Conservation (phyloP, 2,113 vertebrate species). For the Syngnathus floridae region DNA sequence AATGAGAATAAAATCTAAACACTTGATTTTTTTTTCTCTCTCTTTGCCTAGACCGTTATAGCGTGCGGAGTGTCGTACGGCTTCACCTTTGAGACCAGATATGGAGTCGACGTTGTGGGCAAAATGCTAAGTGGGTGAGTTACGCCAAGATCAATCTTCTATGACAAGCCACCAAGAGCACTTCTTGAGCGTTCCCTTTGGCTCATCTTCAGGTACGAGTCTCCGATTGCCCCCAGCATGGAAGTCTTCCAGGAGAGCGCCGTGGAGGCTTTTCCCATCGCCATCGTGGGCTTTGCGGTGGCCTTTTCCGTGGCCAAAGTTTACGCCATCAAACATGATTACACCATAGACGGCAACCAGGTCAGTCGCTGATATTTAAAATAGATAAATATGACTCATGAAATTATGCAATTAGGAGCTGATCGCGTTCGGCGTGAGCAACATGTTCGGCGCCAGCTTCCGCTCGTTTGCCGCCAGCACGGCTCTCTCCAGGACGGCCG, state of each 20-base stretch:
- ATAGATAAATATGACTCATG: too few relatives aligned
- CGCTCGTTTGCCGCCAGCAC: too few relatives aligned
- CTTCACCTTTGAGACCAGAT: conserved; percentile 73
- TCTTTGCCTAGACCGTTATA: conserved; percentile 79
- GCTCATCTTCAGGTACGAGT: conserved; percentile 71
- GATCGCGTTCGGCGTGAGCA: too few relatives aligned
- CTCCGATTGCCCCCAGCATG: conserved; percentile 70
- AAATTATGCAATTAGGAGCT: too few relatives aligned
- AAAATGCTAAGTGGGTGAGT: conserved; percentile 75
- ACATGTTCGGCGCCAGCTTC: too few relatives aligned
- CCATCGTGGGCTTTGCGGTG: conserved; percentile 86
- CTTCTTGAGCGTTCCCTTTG: not conserved
- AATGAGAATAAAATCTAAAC: too few relatives aligned
- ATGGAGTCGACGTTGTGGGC: conserved; percentile 76
- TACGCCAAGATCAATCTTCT: too few relatives aligned
- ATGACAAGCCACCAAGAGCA: not conserved
- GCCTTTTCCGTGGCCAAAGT: conserved; percentile 91
- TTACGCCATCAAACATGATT: conserved; percentile 90
- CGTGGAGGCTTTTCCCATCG: conserved; percentile 80
- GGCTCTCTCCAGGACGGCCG: too few relatives aligned
- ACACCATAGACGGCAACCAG: conserved; percentile 88
- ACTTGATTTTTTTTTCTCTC: conserved; percentile 1
- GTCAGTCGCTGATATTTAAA: conserved; percentile 45
- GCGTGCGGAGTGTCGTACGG: conserved; percentile 83
- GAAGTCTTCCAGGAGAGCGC: conserved; percentile 69